Evolutionary conservation across 2,888 invertebrate genomes (phyloP).

Genomic region (Drosophila mimetica): DNA sequence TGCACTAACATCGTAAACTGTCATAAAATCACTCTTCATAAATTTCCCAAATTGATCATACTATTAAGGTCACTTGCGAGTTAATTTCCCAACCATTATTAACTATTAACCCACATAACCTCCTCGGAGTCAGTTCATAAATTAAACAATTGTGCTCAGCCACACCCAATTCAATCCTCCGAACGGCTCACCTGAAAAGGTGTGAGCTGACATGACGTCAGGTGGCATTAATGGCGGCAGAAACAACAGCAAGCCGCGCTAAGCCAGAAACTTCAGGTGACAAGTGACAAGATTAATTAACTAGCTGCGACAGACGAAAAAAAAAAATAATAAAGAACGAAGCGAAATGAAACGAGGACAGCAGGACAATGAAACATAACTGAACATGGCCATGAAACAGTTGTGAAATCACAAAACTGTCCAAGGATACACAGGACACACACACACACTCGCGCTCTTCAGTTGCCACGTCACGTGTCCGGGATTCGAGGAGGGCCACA

Average conservation of each 20-base stretch:
- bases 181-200: slow-evolving; percentile 23
- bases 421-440: slow-evolving; percentile 7
- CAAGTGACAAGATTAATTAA: slow-evolving; percentile 70
- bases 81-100: slow-evolving; percentile 30
- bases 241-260: slow-evolving; percentile 40
- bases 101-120: slow-evolving; percentile 35
- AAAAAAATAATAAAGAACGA: slow-evolving; percentile 29
- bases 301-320: slow-evolving; percentile 43
- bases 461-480: slow-evolving; percentile 17
- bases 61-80: slow-evolving; percentile 13
- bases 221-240: slow-evolving; percentile 36
- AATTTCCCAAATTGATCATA: not conserved
- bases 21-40: not conserved
- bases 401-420: slow-evolving; percentile 42
- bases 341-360: slow-evolving; percentile 10
- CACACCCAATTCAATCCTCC: slow-evolving; percentile 12
- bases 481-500: slow-evolving; percentile 3
- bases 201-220: slow-evolving; percentile 49
- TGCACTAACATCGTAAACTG: not conserved
- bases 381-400: slow-evolving; percentile 37
- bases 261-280: slow-evolving; percentile 62
- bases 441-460: slow-evolving; percentile 6
- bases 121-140: slow-evolving; percentile 9
- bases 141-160: slow-evolving; percentile 37
- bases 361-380: slow-evolving; percentile 37